Evolutionary conservation across 2,797 vertebrate species (phyloP).

Genomic region (Momotus momota): DNA sequence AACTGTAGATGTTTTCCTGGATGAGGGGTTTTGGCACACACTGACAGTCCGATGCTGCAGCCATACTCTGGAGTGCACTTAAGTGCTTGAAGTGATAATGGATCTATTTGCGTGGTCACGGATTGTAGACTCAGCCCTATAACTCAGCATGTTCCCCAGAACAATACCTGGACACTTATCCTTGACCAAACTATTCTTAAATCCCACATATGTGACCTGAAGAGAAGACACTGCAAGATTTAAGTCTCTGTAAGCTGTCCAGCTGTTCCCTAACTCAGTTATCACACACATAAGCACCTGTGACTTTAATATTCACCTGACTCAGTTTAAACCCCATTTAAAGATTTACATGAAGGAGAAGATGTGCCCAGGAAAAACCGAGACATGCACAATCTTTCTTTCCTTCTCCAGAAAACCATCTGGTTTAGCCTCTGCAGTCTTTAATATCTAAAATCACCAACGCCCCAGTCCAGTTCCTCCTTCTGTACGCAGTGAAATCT

Average conservation of each 20-base stretch:
- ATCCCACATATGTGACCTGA: background rate
- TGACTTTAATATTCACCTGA: background rate
- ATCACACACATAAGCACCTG: background rate
- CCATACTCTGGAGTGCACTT: constrained; percentile 25
- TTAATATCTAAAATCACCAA: background rate
- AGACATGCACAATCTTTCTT: background rate
- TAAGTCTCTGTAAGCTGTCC: background rate
- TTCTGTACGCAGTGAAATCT: background rate
- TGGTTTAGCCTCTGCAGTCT: background rate
- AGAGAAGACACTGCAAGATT: background rate
- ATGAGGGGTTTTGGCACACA: constrained; percentile 20
- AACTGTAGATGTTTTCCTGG: background rate
- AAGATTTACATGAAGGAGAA: background rate
- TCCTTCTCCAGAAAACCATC: background rate
- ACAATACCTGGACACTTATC: background rate
- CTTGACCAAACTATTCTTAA: background rate
- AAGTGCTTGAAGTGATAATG: constrained; percentile 46
- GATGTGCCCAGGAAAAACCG: background rate
- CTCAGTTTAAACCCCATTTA: background rate
- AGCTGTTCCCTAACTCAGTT: background rate
- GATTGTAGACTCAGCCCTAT: background rate
- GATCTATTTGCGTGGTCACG: background rate
- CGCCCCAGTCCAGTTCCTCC: background rate
- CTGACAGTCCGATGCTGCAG: background rate
- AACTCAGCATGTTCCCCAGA: background rate